Base-by-base conservation (phyloP, 2,113 vertebrate genomes). In the Scalopus aquaticus region DNA sequence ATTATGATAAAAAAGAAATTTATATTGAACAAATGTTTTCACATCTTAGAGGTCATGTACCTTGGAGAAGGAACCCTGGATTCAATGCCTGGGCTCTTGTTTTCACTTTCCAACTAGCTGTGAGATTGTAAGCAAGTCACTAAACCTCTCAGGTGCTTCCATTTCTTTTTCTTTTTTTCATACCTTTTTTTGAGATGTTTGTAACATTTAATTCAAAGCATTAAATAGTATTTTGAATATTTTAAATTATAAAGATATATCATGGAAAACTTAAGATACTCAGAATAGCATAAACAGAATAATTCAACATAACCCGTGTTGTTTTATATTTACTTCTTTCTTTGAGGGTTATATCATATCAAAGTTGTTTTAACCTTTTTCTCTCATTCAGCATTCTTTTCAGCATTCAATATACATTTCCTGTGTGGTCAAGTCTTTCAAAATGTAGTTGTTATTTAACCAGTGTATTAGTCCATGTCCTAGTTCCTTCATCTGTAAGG, bases 1-100 rank as follows among this genome's bases (percentile, higher is more conserved):
- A 44, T 78, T 60, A 6, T 94, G 60, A 22, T 91, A 85, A 96
- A 88, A 78, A 82, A 91, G 28, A 70, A 93, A 72, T 73, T 87
- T 70, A 46, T 91, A 49, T 10, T 62, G 42, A 95, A 78, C 60
- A 77, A 70, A 3, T 49, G 54, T 74, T 86, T 92, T 86, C 19
- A 19, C 54, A 11, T 86, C 32, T 54, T 81, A 42, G 60, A 86
- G 26, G 42, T 92, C 42, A 82, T 72, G 17, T 90, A 32, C 8
- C 39, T 19, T 72, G 39, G 49, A 76, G 46, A 74, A 88, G 84
- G 32, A 78, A 35, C 35, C 35, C 56, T 82, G 37, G 32, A 80
- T 78, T 79, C 28, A 42, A 24, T 95, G 60, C 42, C 72, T 67
- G 74, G 20, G 32, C 89, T 95, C 35, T 64, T 95, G 6, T 73